Conservation (phyloP, 1,140 invertebrate species). For the Maconellicoccus hirsutus region DNA sequence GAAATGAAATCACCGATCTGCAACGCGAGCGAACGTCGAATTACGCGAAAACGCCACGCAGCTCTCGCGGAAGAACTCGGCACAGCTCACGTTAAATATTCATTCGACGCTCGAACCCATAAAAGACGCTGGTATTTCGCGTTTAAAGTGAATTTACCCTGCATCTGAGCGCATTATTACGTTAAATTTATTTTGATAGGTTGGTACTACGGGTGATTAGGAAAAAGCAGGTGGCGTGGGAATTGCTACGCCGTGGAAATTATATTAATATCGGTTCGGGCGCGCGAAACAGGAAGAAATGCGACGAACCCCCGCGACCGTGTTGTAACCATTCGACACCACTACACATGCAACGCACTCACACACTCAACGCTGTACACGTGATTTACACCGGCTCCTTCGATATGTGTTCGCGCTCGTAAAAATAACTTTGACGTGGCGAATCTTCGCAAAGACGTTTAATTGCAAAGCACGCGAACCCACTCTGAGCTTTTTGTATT, state of each 20-base stretch:
- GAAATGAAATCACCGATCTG: too few relatives aligned
- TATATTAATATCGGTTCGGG: slow-evolving; percentile 9
- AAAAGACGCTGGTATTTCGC: background rate
- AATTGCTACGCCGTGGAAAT: background rate
- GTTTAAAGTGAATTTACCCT: background rate
- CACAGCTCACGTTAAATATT: slow-evolving; percentile 10
- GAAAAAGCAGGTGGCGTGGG: slow-evolving; percentile 1
- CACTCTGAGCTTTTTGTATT: background rate
- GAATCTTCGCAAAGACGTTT: background rate
- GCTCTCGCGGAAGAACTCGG: too few relatives aligned
- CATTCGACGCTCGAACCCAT: background rate
- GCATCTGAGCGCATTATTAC: slow-evolving; percentile 8
- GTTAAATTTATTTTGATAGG: slow-evolving; percentile 9
- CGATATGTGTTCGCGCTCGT: background rate
- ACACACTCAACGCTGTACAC: too few relatives aligned
- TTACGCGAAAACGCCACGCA: too few relatives aligned
- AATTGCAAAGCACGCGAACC: background rate
- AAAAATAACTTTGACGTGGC: background rate
- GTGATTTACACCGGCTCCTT: background rate
- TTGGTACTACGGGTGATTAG: background rate
- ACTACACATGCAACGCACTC: too few relatives aligned
- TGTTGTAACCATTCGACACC: background rate
- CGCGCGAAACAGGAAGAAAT: background rate
- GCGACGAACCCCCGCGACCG: background rate
- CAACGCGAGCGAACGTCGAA: too few relatives aligned